Base-by-base conservation (phyloP, 2,797 vertebrate species). In the Alcedo quadribrachys region DNA sequence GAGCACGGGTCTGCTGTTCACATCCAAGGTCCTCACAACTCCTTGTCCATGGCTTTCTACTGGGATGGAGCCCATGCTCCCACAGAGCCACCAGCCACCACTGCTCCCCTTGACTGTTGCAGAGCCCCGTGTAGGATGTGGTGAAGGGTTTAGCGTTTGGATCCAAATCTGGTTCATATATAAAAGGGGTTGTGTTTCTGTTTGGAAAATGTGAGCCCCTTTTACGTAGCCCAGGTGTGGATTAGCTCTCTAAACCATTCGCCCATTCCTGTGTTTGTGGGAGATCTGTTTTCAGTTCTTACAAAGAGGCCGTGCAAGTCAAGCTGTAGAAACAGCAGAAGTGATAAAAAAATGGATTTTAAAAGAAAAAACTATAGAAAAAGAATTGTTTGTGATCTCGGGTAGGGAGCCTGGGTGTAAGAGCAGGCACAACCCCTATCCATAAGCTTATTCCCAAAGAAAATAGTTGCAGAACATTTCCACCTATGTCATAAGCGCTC, bases 191-290 rank as follows among this genome's bases (percentile, higher is more conserved):
- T 96, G 91, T 96, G 93, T 97, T 97, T 95, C 97, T 96, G 30
- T 96, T 82, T 97, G 96, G 97, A 97, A 97, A 98, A 95, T 97
- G 91, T 94, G 96, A 96, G 96, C 65, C 70, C 62, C 19, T 85
- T 97, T 97, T 95, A 93, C 96, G 6, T 95, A 96, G 96, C 95
- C 97, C 97, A 98, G 97, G 97, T 97, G 97, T 94, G 95, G 96
- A 93, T 97, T 97, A 97, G 94, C 96, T 96, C 90, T 89, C 95
- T 91, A 95, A 97, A 96, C 96, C 95, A 81, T 96, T 97, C 55
- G 58, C 95, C 96, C 93, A 33, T 95, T 95, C 66, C 8, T 87
- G 73, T 90, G 83, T 96, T 96, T 94, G 92, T 93, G 85, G 92
- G 93, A 85, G 96, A 94, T 90, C 90, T 82, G 73, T 95, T 97